Evolutionary conservation across 1,140 invertebrate species (phyloP).

Genomic region (Pentalonia nigronervosa): DNA sequence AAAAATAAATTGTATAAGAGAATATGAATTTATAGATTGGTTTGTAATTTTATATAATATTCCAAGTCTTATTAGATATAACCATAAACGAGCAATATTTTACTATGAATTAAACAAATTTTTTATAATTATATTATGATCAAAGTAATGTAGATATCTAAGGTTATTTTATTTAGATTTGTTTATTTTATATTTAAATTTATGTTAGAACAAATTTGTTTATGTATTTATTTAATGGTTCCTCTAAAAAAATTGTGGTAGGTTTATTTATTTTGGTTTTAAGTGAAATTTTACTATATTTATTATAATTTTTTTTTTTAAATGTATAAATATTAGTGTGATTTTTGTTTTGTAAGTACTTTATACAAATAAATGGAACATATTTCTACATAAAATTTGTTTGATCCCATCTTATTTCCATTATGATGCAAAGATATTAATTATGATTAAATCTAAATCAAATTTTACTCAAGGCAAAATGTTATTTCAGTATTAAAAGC

Average conservation of each 20-base stretch:
- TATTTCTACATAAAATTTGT: no score
- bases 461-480: no score
- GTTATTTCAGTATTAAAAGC: no score
- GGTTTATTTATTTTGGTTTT: not conserved
- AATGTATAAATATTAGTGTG: not conserved
- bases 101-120: not conserved
- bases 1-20: not conserved
- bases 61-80: not conserved
- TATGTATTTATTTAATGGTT: not conserved
- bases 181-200: not conserved
- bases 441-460: no score
- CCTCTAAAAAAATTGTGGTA: not conserved
- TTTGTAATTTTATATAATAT: not conserved
- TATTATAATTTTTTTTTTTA: constrained; percentile 15
- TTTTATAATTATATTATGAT: not conserved
- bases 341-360: constrained; percentile 3
- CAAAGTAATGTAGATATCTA: not conserved
- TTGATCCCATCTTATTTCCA: no score
- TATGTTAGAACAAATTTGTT: not conserved
- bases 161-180: not conserved
- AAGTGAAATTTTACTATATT: not conserved
- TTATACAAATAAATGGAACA: not conserved
- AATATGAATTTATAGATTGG: not conserved
- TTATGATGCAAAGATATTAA: no score
- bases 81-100: not conserved